Evolutionary conservation across 2,888 invertebrate species (phyloP), one percentile per base, ranked within the genome.

Genomic region (Melieria crassipennis): DNA sequence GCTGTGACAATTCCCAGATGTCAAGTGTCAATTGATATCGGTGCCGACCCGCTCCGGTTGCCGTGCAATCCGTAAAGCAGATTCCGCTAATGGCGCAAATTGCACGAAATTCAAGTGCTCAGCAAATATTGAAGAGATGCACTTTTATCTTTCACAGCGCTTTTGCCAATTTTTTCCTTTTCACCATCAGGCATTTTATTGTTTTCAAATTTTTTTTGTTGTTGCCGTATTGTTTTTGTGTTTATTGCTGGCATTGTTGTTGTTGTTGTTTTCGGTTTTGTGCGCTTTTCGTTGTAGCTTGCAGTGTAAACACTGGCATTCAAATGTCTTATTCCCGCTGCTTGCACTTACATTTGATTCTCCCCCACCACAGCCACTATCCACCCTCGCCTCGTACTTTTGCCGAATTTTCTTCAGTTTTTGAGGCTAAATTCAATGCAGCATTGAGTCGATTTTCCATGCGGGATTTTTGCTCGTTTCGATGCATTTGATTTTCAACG

Each of bases 101-200:
- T 52, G 52, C 52, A 52, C 52, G 13, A 52, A 52, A 52, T 52
- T 52, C 52, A 52, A 52, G 16, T 58, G 47, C 13, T 58, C 67
- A n/a, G 45, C 62, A 47, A 47, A 43, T 56, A 52, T 63, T 56
- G 16, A 43, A 60, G 50, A 67, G 52, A 68, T 68, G 56, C 65
- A 65, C 30, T 42, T 30, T 11, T 47, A 30, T 30, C 47, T 62
- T 71, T 60, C 30, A 30, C 30, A 1, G 30, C 30, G 30, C 30
- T 30, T 30, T 30, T 30, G 30, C 46, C 30, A n/a, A 61, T 11
- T 60, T 13, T 61, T 42, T 10, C 4, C 11, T 68, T 56, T 13
- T 56, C 7, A 4, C 52, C 6, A 56, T n/a, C 56, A 45, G 45
- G 42, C 69, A 62, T 65, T 69, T 52, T 52, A 42, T 70, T 57